Evolutionary conservation across 2,888 invertebrate genomes (phyloP).

Genomic region (Amiota communis): DNA sequence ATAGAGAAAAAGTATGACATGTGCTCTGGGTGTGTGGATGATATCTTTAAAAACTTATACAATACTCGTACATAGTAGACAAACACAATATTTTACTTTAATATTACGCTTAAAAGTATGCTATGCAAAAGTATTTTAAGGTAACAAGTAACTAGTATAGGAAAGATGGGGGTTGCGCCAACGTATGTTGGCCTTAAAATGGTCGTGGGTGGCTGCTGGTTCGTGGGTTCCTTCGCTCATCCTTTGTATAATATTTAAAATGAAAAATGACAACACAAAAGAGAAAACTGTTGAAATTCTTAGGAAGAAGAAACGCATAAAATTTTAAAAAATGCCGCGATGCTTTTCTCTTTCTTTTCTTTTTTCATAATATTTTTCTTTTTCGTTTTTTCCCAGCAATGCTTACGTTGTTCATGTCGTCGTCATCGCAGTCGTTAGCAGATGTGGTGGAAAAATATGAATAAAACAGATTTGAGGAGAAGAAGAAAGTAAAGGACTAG

Average conservation of each 20-base stretch:
- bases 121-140: slow-evolving; percentile 12
- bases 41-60: slow-evolving; percentile 31
- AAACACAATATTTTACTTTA: slow-evolving; percentile 56
- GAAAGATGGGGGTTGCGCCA: too few relatives aligned
- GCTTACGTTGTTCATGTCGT: neutral
- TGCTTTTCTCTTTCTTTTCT: neutral
- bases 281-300: slow-evolving; percentile 44
- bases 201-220: slow-evolving; percentile 23
- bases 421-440: neutral
- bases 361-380: neutral
- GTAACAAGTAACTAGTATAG: too few relatives aligned
- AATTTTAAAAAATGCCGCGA: slow-evolving; percentile 47
- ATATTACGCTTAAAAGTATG: slow-evolving; percentile 48
- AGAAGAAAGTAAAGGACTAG: too few relatives aligned
- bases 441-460: neutral
- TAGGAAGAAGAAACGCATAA: slow-evolving; percentile 43
- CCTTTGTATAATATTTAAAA: slow-evolving; percentile 35
- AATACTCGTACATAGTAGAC: too few relatives aligned
- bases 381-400: neutral
- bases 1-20: neutral
- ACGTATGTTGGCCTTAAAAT: neutral
- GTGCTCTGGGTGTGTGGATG: neutral
- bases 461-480: too few relatives aligned
- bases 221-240: too few relatives aligned
- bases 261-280: slow-evolving; percentile 56